Evolutionary conservation across 2,113 vertebrate genomes (phyloP).

Genomic region (Oryzias javanicus): DNA sequence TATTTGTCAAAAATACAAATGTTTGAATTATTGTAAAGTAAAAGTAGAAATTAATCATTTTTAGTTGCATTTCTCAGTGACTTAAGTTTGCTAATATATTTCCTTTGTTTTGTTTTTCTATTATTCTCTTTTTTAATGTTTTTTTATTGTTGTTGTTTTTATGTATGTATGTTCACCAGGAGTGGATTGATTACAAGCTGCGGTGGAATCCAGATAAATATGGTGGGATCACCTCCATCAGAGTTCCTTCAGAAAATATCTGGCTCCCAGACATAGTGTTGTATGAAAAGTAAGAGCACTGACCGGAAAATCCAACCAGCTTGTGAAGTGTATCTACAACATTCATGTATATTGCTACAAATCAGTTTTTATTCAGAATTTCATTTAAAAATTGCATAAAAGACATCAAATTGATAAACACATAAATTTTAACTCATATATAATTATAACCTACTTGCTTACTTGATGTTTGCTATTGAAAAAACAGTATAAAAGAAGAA

Average conservation of each 20-base stretch:
- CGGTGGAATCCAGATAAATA: slow-evolving; percentile 93
- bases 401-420: too few relatives aligned
- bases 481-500: background rate
- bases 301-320: too few relatives aligned
- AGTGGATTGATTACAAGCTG: slow-evolving; percentile 92
- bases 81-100: background rate
- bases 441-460: too few relatives aligned
- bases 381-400: too few relatives aligned
- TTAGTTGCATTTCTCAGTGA: background rate
- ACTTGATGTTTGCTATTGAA: too few relatives aligned
- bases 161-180: slow-evolving; percentile 70
- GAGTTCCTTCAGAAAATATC: slow-evolving; percentile 92
- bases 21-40: too few relatives aligned
- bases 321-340: too few relatives aligned
- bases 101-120: background rate
- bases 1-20: background rate
- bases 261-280: slow-evolving; percentile 97
- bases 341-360: background rate
- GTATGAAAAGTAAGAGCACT: slow-evolving; percentile 89
- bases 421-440: too few relatives aligned
- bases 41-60: background rate
- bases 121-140: background rate
- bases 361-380: too few relatives aligned
- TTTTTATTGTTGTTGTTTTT: background rate
- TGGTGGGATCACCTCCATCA: slow-evolving; percentile 88